A percentile compares a stretch with the other conserved stretches of the same genome.
These are phyloP conservation scores for Drosophila fungiperda DNA, from an alignment of 2,888 invertebrate species.

Conservation along the genomic window DNA sequence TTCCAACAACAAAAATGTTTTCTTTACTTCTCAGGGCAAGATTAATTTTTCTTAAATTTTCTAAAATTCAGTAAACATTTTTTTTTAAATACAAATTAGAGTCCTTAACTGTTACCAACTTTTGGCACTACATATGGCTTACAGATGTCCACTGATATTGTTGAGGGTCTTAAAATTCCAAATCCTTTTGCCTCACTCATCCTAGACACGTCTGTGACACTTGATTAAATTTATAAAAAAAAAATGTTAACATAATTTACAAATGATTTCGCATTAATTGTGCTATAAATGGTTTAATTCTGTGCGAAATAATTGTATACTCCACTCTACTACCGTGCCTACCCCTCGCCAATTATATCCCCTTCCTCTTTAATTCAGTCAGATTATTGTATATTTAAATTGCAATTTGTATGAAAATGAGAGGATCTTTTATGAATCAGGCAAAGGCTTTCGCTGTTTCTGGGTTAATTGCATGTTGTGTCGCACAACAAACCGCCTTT, in stretches of 20 bases:
- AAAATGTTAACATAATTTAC: not conserved
- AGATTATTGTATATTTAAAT: constrained; percentile 23
- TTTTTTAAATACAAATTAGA: not conserved
- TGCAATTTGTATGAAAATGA: constrained; percentile 31
- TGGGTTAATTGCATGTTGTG: constrained; percentile 55
- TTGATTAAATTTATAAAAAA: not conserved
- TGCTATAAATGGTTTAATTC: not conserved
- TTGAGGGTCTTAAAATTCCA: not conserved
- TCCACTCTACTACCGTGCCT: no score
- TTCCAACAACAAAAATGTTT: not conserved
- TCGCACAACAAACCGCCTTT: constrained; percentile 38
- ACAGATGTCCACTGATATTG: not conserved
- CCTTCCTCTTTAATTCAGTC: not conserved
- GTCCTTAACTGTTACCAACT: not conserved
- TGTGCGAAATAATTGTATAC: not conserved
- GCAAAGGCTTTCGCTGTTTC: constrained; percentile 23
- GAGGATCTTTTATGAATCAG: constrained; percentile 35
- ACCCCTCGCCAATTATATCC: not conserved
- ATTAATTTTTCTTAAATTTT: not conserved
- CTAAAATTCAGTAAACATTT: not conserved
- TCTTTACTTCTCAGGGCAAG: not conserved
- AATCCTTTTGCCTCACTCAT: not conserved
- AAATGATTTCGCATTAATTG: not conserved
- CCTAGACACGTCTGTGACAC: not conserved
- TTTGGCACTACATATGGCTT: not conserved